Conservation (phyloP, 2,113 vertebrate species). For the Melanerpes aurifrons region DNA sequence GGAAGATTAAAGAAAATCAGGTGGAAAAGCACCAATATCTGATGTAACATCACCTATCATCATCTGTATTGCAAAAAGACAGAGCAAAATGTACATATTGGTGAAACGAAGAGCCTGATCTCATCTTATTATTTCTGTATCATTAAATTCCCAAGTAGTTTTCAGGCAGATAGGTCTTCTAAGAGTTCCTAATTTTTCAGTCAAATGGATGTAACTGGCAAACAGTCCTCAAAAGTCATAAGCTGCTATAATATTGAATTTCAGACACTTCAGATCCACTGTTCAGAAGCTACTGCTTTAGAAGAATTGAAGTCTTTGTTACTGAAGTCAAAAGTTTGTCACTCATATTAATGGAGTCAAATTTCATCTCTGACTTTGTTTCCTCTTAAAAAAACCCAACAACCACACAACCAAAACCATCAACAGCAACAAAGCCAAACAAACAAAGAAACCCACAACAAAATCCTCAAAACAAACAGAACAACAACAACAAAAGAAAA, state of each 20-base stretch:
- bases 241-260: not conserved
- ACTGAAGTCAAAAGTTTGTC: not conserved
- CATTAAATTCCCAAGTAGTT: not conserved
- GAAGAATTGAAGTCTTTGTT: not conserved
- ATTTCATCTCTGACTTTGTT: not conserved
- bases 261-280: not conserved
- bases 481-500: not conserved
- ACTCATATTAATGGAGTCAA: not conserved
- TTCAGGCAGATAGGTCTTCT: not conserved
- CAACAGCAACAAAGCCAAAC: not conserved
- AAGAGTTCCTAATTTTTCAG: not conserved
- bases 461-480: too few species aligned
- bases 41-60: fast-evolving
- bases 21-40: not conserved
- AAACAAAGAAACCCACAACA: not conserved
- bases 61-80: not conserved
- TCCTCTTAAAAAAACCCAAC: not conserved
- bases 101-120: not conserved
- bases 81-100: not conserved
- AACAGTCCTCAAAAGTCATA: not conserved
- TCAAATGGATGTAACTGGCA: not conserved
- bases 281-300: not conserved
- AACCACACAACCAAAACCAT: not conserved
- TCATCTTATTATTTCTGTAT: not conserved
- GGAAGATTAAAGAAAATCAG: not conserved